A percentile compares a stretch with the other conserved stretches of the same genome.
These are phyloP conservation scores for Drosophila suboccidentalis DNA, from an alignment of 2,888 invertebrate species.

Conservation along the genomic window DNA sequence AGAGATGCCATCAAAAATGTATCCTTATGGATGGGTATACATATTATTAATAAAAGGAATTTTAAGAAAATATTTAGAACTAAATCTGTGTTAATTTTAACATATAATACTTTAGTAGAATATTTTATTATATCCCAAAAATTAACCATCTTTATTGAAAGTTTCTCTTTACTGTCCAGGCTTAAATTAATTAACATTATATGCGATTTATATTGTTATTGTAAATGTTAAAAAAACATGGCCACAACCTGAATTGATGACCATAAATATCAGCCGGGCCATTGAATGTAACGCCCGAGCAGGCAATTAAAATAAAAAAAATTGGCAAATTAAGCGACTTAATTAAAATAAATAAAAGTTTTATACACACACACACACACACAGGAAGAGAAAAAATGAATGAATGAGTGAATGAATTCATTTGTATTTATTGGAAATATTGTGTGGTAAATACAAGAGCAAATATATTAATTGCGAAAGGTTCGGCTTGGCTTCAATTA, in stretches of 20 bases:
- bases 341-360: conserved; percentile 68
- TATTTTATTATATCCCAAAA: too few species aligned
- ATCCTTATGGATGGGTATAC: background rate
- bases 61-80: too few species aligned
- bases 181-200: conserved; percentile 30
- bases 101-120: too few species aligned
- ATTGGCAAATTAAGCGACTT: conserved; percentile 59
- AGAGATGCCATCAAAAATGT: background rate
- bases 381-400: conserved; percentile 19
- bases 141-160: conserved; percentile 3
- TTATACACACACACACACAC: conserved; percentile 7
- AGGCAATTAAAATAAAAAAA: conserved; percentile 53
- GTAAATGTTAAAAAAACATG: conserved; percentile 27
- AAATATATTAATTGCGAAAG: conserved; percentile 68
- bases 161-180: background rate
- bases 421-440: conserved; percentile 33
- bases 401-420: conserved; percentile 9
- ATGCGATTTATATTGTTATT: conserved; percentile 19
- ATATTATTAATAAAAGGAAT: too few species aligned
- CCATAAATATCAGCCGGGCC: conserved; percentile 39
- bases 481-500: conserved; percentile 69
- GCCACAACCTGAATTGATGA: conserved; percentile 20
- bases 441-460: conserved; percentile 50
- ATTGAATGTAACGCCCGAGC: conserved; percentile 46
- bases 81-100: too few species aligned